Evolutionary conservation across 2,888 invertebrate genomes (phyloP).

Genomic region (Pachymerium ferrugineum): DNA sequence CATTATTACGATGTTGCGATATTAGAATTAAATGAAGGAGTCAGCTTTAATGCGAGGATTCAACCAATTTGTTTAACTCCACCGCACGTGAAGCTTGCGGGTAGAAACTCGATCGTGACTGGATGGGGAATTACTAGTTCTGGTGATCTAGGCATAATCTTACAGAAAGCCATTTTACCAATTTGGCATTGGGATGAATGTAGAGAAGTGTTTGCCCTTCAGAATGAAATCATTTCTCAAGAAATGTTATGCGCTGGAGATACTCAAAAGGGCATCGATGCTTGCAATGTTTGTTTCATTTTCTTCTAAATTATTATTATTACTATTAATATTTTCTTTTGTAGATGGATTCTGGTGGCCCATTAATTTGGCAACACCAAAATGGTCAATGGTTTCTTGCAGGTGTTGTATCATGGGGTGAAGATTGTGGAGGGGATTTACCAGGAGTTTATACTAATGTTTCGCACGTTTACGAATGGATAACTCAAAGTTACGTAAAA

Average conservation of each 20-base stretch:
- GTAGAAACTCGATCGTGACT: not conserved
- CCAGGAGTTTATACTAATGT: not conserved
- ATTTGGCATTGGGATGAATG: not conserved
- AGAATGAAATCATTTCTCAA: not conserved
- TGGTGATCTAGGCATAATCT: not conserved
- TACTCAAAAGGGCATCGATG: not conserved
- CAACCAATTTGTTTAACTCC: not conserved
- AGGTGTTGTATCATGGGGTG: conserved; percentile 15
- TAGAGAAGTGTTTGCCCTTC: not conserved
- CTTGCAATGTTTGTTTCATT: not conserved
- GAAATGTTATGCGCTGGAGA: not conserved
- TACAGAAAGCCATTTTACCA: not conserved
- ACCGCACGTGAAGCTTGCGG: not conserved
- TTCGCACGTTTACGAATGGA: not conserved
- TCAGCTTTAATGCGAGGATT: not conserved
- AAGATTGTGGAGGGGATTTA: not conserved
- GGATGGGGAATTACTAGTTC: not conserved
- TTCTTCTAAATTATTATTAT: not conserved
- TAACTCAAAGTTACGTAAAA: too few relatives aligned
- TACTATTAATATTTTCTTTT: not conserved
- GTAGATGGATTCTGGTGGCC: conserved; percentile 17
- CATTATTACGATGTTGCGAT: not conserved
- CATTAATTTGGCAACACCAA: not conserved
- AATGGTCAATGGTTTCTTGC: not conserved
- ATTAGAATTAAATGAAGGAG: not conserved